A percentile compares a stretch with the other conserved stretches of the same genome.
Conservation (phyloP, 2,888 invertebrate genomes). For the Campoplex capitator region DNA sequence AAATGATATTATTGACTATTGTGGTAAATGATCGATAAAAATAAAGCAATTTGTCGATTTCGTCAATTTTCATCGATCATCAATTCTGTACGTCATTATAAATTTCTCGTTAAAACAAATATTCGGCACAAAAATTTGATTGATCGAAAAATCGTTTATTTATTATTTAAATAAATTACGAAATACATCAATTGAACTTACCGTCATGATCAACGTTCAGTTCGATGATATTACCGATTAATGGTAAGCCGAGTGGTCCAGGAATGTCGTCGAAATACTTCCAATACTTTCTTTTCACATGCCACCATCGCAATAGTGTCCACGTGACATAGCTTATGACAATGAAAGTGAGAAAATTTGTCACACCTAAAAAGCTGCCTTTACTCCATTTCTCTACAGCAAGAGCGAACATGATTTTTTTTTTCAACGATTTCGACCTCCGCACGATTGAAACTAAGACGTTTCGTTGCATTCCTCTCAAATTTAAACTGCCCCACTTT, state of each 20-base stretch:
- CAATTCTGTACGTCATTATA: no score
- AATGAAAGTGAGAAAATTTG: constrained; percentile 52
- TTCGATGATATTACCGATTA: constrained; percentile 88
- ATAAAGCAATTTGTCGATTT: no score
- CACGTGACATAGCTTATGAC: constrained; percentile 47
- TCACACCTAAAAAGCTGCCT: constrained; percentile 40
- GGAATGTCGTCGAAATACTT: constrained; percentile 86
- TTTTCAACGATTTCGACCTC: constrained; percentile 21
- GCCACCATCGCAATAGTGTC: constrained; percentile 63
- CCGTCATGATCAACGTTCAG: constrained; percentile 87
- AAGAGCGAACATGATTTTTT: constrained; percentile 28
- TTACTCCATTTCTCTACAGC: constrained; percentile 7
- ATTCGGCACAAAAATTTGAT: background rate
- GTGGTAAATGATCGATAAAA: no score
- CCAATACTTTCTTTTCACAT: constrained; percentile 82
- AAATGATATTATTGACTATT: no score
- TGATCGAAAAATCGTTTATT: background rate
- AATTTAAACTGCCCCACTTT: constrained; percentile 64
- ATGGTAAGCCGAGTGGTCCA: constrained; percentile 87
- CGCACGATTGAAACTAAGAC: constrained; percentile 46
- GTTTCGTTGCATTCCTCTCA: constrained; percentile 18
- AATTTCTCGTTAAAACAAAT: background rate
- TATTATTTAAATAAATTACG: background rate
- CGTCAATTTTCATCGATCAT: background rate
- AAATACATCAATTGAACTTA: constrained; percentile 75